Evolutionary conservation across 2,797 vertebrate species (phyloP).

Genomic region (Cirrhinus molitorella): DNA sequence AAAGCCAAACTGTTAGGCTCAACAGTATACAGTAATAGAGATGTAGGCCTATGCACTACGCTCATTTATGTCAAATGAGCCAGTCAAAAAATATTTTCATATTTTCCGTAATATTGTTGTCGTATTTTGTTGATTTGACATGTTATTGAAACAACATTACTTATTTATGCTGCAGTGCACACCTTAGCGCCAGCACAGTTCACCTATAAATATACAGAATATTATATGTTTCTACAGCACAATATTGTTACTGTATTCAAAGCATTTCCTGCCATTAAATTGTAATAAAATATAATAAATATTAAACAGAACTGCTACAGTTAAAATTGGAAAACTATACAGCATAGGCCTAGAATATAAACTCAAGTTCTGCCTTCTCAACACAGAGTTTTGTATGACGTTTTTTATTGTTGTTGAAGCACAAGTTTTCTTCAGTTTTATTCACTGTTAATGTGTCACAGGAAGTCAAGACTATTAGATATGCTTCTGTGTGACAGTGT

Average conservation of each 20-base stretch:
- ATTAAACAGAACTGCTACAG: background rate
- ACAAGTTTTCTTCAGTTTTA: background rate
- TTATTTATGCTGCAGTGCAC: background rate
- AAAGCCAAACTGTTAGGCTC: background rate
- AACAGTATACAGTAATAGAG: background rate
- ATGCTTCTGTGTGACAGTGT: slow-evolving; percentile 20
- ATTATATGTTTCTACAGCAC: too few relatives aligned
- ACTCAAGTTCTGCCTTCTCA: background rate
- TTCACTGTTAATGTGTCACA: slow-evolving; percentile 5
- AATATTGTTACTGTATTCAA: background rate
- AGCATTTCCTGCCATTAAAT: background rate
- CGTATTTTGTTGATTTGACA: slow-evolving; percentile 7
- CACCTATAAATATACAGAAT: too few relatives aligned
- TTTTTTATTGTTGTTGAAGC: background rate
- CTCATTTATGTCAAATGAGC: background rate
- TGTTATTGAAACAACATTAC: slow-evolving; percentile 6
- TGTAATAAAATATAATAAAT: background rate
- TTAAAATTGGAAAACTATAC: background rate
- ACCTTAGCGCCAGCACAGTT: background rate
- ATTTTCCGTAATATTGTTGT: background rate
- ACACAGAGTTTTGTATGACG: background rate
- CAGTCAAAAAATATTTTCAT: background rate
- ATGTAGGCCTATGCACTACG: background rate
- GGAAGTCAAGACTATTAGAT: slow-evolving; percentile 16
- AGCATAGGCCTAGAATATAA: too few relatives aligned